These are phyloP conservation scores for Nothoprocta pentlandii DNA, from an alignment of 2,113 vertebrate species.

Conservation along the genomic window DNA sequence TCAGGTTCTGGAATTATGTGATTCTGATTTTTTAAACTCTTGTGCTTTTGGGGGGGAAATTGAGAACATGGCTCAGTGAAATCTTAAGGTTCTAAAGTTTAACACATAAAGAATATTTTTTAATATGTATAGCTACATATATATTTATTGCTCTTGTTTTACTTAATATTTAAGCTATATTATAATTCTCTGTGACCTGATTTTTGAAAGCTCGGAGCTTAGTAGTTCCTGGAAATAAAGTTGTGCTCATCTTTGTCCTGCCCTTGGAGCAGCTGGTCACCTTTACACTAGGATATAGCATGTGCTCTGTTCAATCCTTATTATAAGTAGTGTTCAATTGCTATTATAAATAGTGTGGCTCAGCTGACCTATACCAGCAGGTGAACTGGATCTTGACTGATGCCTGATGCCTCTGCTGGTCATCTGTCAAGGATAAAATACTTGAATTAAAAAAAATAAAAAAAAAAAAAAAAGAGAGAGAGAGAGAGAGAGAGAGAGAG, in stretches of 20 bases:
- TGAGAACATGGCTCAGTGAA: not conserved
- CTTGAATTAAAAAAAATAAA: not conserved
- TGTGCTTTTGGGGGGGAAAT: not conserved
- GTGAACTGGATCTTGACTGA: not conserved
- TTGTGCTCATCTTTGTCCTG: not conserved
- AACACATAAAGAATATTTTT: not conserved
- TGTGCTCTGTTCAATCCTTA: not conserved
- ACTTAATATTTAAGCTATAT: not conserved
- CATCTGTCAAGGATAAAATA: not conserved
- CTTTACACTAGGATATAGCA: rapidly evolving
- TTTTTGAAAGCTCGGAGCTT: not conserved
- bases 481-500: not conserved
- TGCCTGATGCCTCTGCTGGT: not conserved
- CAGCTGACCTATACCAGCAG: not conserved
- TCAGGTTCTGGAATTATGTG: not conserved
- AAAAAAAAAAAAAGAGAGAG: not conserved
- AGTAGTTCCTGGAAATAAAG: rapidly evolving
- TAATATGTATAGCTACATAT: not conserved
- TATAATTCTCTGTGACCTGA: not conserved
- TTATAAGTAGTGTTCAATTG: not conserved
- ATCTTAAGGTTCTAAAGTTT: not conserved
- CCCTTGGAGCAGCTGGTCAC: not conserved
- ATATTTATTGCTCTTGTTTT: not conserved
- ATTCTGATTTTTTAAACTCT: not conserved
- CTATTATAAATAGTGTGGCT: not conserved